Base-by-base conservation (phyloP, 2,113 vertebrate genomes). In the Uria lomvia region DNA sequence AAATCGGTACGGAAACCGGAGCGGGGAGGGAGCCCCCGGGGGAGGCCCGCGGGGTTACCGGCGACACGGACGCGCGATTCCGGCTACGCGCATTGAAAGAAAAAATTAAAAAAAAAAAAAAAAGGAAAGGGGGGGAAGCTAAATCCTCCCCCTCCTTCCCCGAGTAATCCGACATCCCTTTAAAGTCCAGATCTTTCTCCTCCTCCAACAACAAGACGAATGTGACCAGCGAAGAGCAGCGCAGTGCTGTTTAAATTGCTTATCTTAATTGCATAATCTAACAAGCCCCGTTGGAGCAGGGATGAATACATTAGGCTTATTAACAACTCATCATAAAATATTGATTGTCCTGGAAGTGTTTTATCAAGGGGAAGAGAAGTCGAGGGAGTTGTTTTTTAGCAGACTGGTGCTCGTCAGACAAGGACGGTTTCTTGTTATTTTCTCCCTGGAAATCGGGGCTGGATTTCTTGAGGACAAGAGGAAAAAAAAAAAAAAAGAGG, bases 251-350 rank as follows among this genome's bases (percentile, higher is more conserved):
- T 97, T 95, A 93, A 96, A 97, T 96, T 96, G 97, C 97, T 97
- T 92, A 88, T 96, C 96, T 95, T 96, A 91, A 93, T 96, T 96
- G 97, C 95, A 94, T 96, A 95, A 96, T 96, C 94, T 96, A 96
- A 93, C 96, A 94, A 96, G 90, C 95, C 95, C 95, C 94, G 72
- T 95, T 90, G 94, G 95, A 97, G 91, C 87, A 75, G 75, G 86
- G 83, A 89, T 89, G 94, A 96, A 95, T 94, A 93, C 87, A 95
- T 94, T 95, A 88, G 86, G 88, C 92, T 96, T 94, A 94, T 96
- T 97, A 97, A 97, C 96, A 94, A 91, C 94, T 96, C 92, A 80
- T 97, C 96, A 96, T 97, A 94, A 97, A 97, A 96, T 95, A 97
- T 94, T 96, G 94, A 95, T 97, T 94, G 90, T 91, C 88, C 93